These are phyloP conservation scores for Oxyscelio sp. DNA, from an alignment of 2,888 invertebrate genomes.

Conservation along the genomic window DNA sequence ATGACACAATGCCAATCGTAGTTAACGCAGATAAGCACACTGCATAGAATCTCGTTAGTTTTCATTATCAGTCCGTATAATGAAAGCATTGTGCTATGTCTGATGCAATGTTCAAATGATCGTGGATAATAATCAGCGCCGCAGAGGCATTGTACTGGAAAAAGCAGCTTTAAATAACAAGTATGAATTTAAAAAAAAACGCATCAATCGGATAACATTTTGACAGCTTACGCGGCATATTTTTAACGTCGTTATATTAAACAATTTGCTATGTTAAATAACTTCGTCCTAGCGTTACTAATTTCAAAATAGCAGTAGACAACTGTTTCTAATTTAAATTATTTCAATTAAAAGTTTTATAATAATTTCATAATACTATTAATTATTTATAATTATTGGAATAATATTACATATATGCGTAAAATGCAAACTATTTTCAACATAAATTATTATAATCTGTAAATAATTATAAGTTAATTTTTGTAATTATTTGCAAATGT, in stretches of 20 bases:
- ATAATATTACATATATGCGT: too few relatives aligned
- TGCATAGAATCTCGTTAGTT: conserved; percentile 72
- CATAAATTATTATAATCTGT: too few relatives aligned
- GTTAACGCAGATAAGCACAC: conserved; percentile 69
- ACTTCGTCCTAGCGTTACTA: conserved; percentile 45
- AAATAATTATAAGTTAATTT: too few relatives aligned
- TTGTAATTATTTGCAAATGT: too few relatives aligned
- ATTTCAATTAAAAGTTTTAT: too few relatives aligned
- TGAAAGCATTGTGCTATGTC: conserved; percentile 73
- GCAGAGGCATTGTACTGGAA: conserved; percentile 63
- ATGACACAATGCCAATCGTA: conserved; percentile 73
- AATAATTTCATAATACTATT: too few relatives aligned
- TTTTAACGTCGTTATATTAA: conserved; percentile 11
- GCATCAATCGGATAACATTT: conserved; percentile 47
- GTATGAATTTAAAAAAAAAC: conserved; percentile 51
- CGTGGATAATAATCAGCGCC: conserved; percentile 69
- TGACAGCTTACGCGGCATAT: conserved; percentile 19
- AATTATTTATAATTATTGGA: too few relatives aligned
- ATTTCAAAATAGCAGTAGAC: too few relatives aligned
- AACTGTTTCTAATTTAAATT: too few relatives aligned
- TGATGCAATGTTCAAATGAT: conserved; percentile 74
- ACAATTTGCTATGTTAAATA: not conserved
- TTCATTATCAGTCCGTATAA: conserved; percentile 72
- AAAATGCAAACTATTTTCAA: too few relatives aligned
- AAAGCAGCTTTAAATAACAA: conserved; percentile 63